These are phyloP conservation scores for Leptobrachium ailaonicum DNA, from an alignment of 2,113 vertebrate species.

Conservation along the genomic window DNA sequence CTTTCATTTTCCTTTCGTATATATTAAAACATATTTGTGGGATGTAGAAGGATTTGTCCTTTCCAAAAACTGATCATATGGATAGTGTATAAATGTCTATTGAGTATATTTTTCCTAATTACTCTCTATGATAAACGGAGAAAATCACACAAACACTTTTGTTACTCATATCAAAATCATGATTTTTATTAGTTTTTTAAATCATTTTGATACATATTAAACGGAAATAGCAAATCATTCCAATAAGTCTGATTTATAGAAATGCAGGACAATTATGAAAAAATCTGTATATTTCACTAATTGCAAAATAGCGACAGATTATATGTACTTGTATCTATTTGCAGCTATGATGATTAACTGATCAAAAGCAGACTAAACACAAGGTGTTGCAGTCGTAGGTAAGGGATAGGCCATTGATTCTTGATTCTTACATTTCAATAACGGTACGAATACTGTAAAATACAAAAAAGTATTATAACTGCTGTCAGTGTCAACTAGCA, in stretches of 20 bases:
- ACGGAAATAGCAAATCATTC: not conserved
- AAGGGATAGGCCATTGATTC: not conserved
- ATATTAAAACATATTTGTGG: no score
- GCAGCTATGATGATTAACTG: not conserved
- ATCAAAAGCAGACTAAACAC: not conserved
- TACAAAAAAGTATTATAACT: not conserved
- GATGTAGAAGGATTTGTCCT: no score
- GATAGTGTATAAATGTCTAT: no score
- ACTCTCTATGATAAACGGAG: no score
- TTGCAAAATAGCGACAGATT: not conserved
- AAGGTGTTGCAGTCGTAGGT: not conserved
- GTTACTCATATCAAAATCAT: not conserved
- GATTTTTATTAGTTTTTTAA: not conserved
- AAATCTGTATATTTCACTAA: no score
- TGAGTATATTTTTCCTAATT: no score
- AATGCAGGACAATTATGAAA: not conserved
- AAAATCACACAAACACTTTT: not conserved
- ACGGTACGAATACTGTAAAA: slow-evolving; percentile 34
- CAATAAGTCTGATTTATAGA: not conserved
- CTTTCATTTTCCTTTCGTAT: no score
- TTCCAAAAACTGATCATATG: no score
- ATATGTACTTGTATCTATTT: not conserved
- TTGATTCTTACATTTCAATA: not conserved
- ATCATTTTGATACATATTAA: not conserved
- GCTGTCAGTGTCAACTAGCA: not conserved